Base-by-base conservation (phyloP, 2,797 vertebrate genomes). In the Hippopotamyrus pictus region DNA sequence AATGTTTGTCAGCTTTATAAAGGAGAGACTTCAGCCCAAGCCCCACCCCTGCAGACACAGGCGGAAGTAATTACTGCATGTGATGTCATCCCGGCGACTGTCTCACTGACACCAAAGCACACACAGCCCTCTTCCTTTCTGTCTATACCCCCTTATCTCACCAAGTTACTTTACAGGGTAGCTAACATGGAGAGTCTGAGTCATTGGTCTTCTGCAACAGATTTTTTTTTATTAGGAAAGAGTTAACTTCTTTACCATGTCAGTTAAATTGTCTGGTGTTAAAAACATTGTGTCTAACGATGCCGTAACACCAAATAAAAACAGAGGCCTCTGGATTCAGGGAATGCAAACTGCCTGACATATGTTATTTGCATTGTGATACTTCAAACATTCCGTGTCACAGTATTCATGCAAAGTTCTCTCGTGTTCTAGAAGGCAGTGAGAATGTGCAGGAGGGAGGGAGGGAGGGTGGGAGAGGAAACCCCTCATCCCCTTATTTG, bases 331-430 rank as follows among this genome's bases (percentile, higher is more conserved):
- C 53, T 4, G 33, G 29, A 19, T 59, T 54, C 53, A 57, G 85
- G 6, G 53, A 22, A 59, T 54, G n/a, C 29, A 8, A 51, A n/a
- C 8, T 48, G 82, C 46, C 37, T n/a, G 6, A 19, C 73, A 46
- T 41, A 79, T 79, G 85, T 87, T 51, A 87, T 37, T 87, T 57
- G 19, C 85, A 54, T n/a, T 19, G 12, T 5, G 59, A 79, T 19
- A 62, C 48, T 19, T 29, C 79, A 84, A 90, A 89, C 94, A 95
- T 95, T 95, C 94, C 92, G 91, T 19, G 90, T 89, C 88, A 76
- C 33, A 8, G 82, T 89, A 93, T 88, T 95, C 95, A 95, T 89
- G 88, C 69, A 89, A 51, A 90, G 90, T 90, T 69, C 44, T 89
- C 93, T 92, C 90, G 46, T 2, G 59, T 90, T 88, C 91, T 82